Percentiles rank a stretch among this genome's conserved stretches.
These are phyloP conservation scores for Sebastes nivosus DNA, from an alignment of 2,797 vertebrate species.

Conservation along the genomic window DNA sequence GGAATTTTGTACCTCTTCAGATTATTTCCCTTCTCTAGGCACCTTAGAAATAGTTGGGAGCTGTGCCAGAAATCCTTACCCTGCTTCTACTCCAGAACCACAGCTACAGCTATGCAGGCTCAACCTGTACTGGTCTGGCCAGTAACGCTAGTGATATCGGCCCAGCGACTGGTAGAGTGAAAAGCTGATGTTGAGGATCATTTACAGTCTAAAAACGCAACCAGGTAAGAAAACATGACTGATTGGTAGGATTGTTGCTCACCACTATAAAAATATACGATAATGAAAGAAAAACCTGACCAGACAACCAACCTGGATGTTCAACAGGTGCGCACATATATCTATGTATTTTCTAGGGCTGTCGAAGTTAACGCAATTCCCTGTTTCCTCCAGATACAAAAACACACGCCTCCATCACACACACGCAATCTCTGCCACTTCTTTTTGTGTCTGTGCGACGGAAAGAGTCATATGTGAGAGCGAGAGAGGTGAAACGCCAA, in stretches of 20 bases:
- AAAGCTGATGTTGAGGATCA: background rate
- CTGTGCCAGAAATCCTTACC: background rate
- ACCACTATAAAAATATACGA: background rate
- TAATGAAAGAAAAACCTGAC: background rate
- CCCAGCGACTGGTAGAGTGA: background rate
- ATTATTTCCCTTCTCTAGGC: background rate
- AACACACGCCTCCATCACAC: too few relatives aligned
- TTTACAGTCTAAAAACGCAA: background rate
- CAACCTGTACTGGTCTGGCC: background rate
- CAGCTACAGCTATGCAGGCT: background rate
- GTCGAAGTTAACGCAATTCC: too few relatives aligned
- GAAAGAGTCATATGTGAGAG: too few relatives aligned
- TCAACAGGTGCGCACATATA: background rate
- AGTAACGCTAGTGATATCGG: background rate
- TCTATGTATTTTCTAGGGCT: too few relatives aligned
- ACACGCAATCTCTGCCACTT: rapidly evolving
- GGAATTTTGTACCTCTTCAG: background rate
- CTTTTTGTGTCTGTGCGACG: too few relatives aligned
- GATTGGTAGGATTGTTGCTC: background rate
- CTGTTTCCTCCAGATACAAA: too few relatives aligned
- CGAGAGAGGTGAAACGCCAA: too few relatives aligned
- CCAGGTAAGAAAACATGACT: background rate
- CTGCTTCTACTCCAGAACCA: background rate
- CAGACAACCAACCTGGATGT: background rate
- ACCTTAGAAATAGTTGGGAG: background rate